Evolutionary conservation across 2,888 invertebrate genomes (phyloP).

Genomic region (Lepidocyrtoides sp.): DNA sequence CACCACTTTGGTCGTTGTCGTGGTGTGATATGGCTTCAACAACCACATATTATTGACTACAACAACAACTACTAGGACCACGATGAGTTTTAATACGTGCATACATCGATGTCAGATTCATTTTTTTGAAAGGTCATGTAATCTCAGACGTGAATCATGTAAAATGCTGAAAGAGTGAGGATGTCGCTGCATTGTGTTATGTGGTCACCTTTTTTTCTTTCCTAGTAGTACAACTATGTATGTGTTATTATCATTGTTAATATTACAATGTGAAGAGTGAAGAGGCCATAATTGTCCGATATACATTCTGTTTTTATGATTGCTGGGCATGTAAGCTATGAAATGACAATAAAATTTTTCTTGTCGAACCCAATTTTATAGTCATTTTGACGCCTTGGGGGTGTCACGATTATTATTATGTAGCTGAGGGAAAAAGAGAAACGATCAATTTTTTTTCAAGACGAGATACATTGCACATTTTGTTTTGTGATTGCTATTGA

Average conservation of each 20-base stretch:
- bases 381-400: constrained; percentile 68
- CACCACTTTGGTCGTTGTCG: background rate
- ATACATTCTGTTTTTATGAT: constrained; percentile 32
- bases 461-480: background rate
- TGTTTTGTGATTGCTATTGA: background rate
- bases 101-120: constrained; percentile 24
- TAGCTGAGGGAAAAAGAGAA: background rate
- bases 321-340: constrained; percentile 33
- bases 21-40: constrained; percentile 49
- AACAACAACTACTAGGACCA: constrained; percentile 18
- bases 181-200: constrained; percentile 29
- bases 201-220: constrained; percentile 24
- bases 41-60: background rate
- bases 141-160: constrained; percentile 62
- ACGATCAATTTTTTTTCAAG: background rate
- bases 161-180: constrained; percentile 9
- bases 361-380: constrained; percentile 72
- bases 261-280: no score
- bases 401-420: constrained; percentile 67
- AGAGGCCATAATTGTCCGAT: constrained; percentile 42
- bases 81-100: constrained; percentile 21
- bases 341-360: constrained; percentile 65
- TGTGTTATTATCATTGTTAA: background rate
- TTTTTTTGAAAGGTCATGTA: constrained; percentile 55
- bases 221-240: no score